A percentile compares a stretch with the other conserved stretches of the same genome.
These are phyloP conservation scores for Lissocephala sabroskyi DNA, from an alignment of 2,888 invertebrate species.

Conservation along the genomic window DNA sequence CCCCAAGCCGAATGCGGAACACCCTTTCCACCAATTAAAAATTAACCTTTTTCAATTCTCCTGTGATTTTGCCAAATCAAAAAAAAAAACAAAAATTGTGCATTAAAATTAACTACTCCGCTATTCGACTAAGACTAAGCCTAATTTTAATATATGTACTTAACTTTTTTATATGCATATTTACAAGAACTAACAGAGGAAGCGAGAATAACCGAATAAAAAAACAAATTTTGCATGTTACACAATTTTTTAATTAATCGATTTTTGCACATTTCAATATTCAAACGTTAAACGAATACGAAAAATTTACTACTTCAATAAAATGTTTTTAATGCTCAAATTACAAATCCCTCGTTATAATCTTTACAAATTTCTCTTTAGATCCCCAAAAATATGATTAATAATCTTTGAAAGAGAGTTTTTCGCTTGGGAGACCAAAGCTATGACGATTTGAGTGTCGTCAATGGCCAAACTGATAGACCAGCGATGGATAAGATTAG, in stretches of 20 bases:
- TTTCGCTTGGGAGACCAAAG: too few relatives aligned
- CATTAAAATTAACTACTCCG: constrained; percentile 19
- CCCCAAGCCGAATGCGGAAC: too few relatives aligned
- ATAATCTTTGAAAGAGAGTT: too few relatives aligned
- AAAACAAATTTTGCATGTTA: too few relatives aligned
- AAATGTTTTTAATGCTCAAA: too few relatives aligned
- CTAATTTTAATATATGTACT: constrained; percentile 15
- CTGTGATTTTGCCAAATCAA: constrained; percentile 43
- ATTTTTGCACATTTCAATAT: background rate
- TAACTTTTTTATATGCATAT: constrained; percentile 4
- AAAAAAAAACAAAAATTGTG: constrained; percentile 15
- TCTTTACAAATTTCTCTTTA: background rate
- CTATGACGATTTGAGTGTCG: too few relatives aligned
- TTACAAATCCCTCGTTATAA: background rate
- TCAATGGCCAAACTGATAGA: too few relatives aligned
- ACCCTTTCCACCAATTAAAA: too few relatives aligned
- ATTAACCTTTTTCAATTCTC: constrained; percentile 42
- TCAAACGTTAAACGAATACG: too few relatives aligned
- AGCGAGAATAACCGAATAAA: background rate
- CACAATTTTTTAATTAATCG: background rate
- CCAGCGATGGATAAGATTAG: too few relatives aligned
- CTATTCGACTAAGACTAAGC: constrained; percentile 4
- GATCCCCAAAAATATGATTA: background rate
- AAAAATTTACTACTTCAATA: too few relatives aligned
- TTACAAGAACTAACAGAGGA: background rate